Evolutionary conservation across 2,888 invertebrate genomes (phyloP), one percentile per base, ranked within the genome.

Genomic region (Dermolepida albohirtum): DNA sequence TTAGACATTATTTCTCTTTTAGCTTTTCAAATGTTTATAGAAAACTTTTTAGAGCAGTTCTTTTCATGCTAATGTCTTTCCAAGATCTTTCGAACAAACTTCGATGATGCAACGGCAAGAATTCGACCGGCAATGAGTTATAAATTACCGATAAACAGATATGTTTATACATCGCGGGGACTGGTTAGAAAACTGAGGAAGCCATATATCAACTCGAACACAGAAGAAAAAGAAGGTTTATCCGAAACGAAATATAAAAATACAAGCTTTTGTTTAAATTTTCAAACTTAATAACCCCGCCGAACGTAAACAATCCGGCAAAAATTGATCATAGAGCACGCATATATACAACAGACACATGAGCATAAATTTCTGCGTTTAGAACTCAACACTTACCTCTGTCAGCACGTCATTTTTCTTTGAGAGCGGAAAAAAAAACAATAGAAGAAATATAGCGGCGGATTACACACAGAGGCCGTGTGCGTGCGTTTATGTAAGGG

Each of bases 241-340:
- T 41, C 57, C 47, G 51, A 62, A 62, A 62, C 59, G 44, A 50
- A 59, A 55, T 59, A 43, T 57, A 57, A 62, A 67, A 67, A 59
- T 67, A 34, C 54, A 57, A 49, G 66, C 55, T 47, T 64, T 64
- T 55, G 64, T 68, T 68, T 57, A 59, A 40, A 57, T 57, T 50
- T 59, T 57, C 64, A 65, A 68, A 68, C 64, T 68, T 68, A 65
- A 68, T 68, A 66, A 65, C 66, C 65, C 41, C 41, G 44, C 44
- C 14, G 22, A 59, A 62, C 50, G 59, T 67, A 67, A 67, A 67
- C 66, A 67, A 34, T 43, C 40, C 52, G 14, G 65, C 47, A 43
- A 65, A 67, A 67, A 57, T 66, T 67, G 66, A 51, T 59, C 66
- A 59, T 62, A 62, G 59, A 62, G 47, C 59, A 16, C 34, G 10